Evolutionary conservation across 37 sponge, comb jelly and placozoan genomes (phyloP).

Genomic region (Theonella swinhoei): DNA sequence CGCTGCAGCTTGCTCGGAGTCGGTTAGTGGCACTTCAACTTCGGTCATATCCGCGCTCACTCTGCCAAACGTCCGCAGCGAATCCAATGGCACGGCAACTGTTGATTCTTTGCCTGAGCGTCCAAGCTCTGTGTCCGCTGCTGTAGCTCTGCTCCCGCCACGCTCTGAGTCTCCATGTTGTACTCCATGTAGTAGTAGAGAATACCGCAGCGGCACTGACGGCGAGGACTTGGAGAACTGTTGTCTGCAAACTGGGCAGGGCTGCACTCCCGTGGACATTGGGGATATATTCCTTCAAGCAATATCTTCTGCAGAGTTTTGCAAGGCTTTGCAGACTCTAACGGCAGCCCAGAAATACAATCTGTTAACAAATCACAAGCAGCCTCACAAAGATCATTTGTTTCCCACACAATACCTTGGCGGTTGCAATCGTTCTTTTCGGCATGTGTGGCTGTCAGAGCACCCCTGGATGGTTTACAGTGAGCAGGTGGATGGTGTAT

Average conservation of each 20-base stretch:
- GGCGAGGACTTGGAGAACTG: neutral
- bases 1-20: too few species aligned
- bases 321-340: neutral
- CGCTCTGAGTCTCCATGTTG: too few species aligned
- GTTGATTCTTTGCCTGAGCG: too few species aligned
- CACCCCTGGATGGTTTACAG: constrained; percentile 45
- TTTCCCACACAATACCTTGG: neutral
- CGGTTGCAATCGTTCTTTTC: constrained; percentile 19
- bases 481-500: constrained; percentile 39
- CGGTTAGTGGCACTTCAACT: too few species aligned
- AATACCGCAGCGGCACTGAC: too few species aligned
- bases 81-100: too few species aligned
- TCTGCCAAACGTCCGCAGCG: too few species aligned
- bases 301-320: neutral
- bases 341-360: neutral
- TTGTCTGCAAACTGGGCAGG: neutral
- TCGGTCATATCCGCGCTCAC: too few species aligned
- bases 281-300: neutral
- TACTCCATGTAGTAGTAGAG: too few species aligned
- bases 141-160: too few species aligned
- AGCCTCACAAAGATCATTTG: neutral
- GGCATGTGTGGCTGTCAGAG: constrained; percentile 6
- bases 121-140: too few species aligned
- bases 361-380: neutral
- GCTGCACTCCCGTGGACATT: neutral